phyloP scores from a whole-genome alignment of 2,888 invertebrate species.

The Cerastoderma edule region DNA sequence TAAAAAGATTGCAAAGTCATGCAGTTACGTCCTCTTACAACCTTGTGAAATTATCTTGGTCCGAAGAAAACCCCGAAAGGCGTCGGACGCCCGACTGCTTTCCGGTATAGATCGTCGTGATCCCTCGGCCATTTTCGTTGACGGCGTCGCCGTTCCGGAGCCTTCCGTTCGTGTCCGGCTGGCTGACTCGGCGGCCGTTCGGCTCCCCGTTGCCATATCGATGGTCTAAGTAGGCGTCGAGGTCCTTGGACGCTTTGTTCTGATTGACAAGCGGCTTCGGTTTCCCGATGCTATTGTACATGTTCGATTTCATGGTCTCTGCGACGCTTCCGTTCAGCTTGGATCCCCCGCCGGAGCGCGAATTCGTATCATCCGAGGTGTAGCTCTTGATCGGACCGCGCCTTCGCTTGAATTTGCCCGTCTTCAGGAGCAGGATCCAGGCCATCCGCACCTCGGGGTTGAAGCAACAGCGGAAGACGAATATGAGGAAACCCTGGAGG shows the following conservation, averaged over 20 bases:
- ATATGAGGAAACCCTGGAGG: conserved; percentile 80
- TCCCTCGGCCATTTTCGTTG: conserved; percentile 17
- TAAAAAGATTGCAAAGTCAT: no score
- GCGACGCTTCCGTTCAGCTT: conserved; percentile 58
- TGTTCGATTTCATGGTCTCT: conserved; percentile 59
- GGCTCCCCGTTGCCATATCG: conserved; percentile 31
- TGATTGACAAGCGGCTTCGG: conserved; percentile 36
- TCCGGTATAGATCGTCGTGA: conserved; percentile 54
- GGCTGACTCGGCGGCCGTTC: conserved; percentile 33
- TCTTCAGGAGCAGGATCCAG: conserved; percentile 77
- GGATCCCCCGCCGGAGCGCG: conserved; percentile 67
- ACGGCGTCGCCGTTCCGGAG: conserved; percentile 9
- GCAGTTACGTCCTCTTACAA: conserved; percentile 28
- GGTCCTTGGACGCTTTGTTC: conserved; percentile 48
- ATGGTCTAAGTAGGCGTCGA: conserved; percentile 51
- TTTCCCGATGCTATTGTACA: conserved; percentile 55
- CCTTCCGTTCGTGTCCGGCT: conserved; percentile 15
- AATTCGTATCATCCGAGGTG: conserved; percentile 68
- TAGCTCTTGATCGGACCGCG: conserved; percentile 71
- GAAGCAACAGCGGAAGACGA: conserved; percentile 78
- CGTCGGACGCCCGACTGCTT: conserved; percentile 40
- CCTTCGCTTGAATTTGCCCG: conserved; percentile 76
- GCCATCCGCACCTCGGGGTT: conserved; percentile 78
- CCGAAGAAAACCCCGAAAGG: conserved; percentile 34
- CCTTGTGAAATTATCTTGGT: conserved; percentile 51